A percentile compares a stretch with the other conserved stretches of the same genome.
Evolutionary conservation across 2,888 invertebrate species (phyloP).

Genomic region (Cataglyphis livida): DNA sequence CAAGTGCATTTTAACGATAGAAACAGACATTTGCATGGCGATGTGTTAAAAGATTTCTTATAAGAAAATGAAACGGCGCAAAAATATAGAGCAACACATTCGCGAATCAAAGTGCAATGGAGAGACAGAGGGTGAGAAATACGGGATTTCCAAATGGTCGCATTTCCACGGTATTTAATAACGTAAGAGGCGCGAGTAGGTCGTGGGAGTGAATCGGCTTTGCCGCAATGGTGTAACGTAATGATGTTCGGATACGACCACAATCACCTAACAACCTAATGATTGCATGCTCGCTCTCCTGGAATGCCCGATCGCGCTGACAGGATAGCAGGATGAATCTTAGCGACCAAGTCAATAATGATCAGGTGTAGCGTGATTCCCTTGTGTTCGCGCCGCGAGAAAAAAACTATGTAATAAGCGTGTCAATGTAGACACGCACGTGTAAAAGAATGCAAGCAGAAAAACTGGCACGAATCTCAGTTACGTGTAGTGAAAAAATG

Average conservation of each 20-base stretch:
- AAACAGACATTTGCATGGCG: background rate
- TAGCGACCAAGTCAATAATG: constrained; percentile 38
- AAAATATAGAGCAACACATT: constrained; percentile 22
- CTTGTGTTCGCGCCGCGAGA: constrained; percentile 8
- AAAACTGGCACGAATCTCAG: background rate
- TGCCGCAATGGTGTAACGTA: constrained; percentile 68
- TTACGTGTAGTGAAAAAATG: background rate
- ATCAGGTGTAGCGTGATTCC: constrained; percentile 51
- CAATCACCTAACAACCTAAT: constrained; percentile 70
- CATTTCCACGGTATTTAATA: constrained; percentile 79
- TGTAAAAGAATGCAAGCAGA: background rate
- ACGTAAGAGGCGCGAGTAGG: constrained; percentile 74
- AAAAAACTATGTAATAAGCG: constrained; percentile 32
- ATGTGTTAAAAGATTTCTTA: background rate
- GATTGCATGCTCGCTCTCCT: constrained; percentile 63
- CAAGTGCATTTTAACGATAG: background rate
- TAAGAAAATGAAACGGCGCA: background rate
- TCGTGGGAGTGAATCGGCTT: constrained; percentile 75
- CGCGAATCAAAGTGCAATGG: constrained; percentile 27
- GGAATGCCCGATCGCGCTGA: constrained; percentile 64
- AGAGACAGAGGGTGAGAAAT: constrained; percentile 14
- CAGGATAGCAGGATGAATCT: constrained; percentile 35
- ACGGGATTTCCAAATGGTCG: constrained; percentile 71
- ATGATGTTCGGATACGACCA: constrained; percentile 69
- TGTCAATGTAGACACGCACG: constrained; percentile 34